Conservation (phyloP, 1,140 invertebrate species). For the Heterodera carotae region DNA sequence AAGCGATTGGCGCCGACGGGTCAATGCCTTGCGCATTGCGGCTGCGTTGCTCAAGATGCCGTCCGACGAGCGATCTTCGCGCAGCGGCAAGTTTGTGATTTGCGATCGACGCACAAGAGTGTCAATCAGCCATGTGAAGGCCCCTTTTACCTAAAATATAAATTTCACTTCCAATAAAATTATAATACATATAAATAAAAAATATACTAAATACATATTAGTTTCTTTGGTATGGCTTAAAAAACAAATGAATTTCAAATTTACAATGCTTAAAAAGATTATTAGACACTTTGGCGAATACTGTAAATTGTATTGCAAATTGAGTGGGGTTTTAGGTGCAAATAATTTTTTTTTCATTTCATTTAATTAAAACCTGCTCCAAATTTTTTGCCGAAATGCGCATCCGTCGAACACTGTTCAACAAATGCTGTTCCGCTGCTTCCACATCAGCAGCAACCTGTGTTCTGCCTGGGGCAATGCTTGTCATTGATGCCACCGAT, state of each 20-base stretch:
- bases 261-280: too few species aligned
- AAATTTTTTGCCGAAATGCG: conserved; percentile 49
- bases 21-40: conserved; percentile 19
- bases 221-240: too few species aligned
- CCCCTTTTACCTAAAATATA: conserved; percentile 41
- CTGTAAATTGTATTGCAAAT: too few species aligned
- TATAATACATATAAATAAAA: conserved; percentile 24
- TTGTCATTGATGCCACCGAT: neutral
- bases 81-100: conserved; percentile 17
- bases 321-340: too few species aligned
- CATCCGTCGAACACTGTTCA: conserved; percentile 22
- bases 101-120: conserved; percentile 29
- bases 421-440: conserved; percentile 24
- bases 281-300: too few species aligned
- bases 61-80: conserved; percentile 5
- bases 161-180: conserved; percentile 36
- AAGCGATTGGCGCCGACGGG: conserved; percentile 50
- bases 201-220: conserved; percentile 7
- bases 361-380: conserved; percentile 41
- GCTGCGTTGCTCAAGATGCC: neutral
- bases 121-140: conserved; percentile 45
- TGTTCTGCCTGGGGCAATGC: conserved; percentile 13
- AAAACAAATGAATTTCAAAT: too few species aligned
- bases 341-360: too few species aligned
- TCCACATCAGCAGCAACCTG: too few species aligned